A percentile compares a stretch with the other conserved stretches of the same genome.
Evolutionary conservation across 1,140 invertebrate species (phyloP).

Genomic region (Trichonephila clavata): DNA sequence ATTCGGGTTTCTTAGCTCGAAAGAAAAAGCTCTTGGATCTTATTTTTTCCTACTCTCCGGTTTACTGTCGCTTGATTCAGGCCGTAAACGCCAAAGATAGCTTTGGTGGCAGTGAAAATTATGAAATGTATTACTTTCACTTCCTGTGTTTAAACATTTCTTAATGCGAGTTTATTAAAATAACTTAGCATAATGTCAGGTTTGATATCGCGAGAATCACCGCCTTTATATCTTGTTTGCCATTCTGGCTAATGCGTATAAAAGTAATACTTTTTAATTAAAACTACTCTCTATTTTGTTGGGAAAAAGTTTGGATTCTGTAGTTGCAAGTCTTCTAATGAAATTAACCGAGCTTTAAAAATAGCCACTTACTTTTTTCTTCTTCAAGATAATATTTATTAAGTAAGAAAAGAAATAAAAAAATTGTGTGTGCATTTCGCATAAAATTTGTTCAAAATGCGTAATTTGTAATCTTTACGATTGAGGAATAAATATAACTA

Average conservation of each 20-base stretch:
- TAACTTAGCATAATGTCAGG: not conserved
- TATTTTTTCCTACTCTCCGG: not conserved
- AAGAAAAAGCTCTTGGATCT: not conserved
- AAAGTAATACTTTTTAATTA: not conserved
- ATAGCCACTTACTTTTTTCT: no score
- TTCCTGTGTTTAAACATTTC: conserved; percentile 1
- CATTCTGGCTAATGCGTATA: not conserved
- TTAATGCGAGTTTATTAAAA: conserved; percentile 14
- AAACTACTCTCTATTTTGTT: not conserved
- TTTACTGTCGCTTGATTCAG: not conserved
- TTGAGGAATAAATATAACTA: no score
- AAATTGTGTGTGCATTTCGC: no score
- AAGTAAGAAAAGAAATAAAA: no score
- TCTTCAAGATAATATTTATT: no score
- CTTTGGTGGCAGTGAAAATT: not conserved
- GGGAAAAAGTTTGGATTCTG: no score
- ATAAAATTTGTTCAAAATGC: no score
- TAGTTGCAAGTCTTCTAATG: no score
- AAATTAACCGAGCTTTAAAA: no score
- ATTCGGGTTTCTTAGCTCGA: not conserved
- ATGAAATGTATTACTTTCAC: conserved; percentile 31
- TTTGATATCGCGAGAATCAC: not conserved
- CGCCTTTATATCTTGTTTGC: not conserved
- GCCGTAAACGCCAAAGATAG: conserved; percentile 16
- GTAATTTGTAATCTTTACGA: no score